phyloP scores from a whole-genome alignment of 2,113 vertebrate genomes.

The Scophthalmus maximus region DNA sequence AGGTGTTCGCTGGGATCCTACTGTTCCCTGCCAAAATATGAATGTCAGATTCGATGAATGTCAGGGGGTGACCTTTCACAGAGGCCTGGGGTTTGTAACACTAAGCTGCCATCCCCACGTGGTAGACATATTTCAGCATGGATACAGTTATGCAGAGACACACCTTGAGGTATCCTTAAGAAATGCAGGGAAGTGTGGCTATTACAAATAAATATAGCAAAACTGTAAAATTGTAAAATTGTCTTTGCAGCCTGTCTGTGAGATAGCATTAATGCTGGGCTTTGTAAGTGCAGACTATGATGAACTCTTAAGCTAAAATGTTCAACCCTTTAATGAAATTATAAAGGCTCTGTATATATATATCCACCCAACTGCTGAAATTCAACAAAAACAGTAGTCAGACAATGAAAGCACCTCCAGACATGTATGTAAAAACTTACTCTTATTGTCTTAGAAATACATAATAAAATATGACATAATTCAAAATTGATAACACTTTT shows the following conservation, averaged over 20 bases:
- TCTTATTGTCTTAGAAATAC: no score
- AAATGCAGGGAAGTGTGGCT: neutral
- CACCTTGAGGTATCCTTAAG: conserved; percentile 3
- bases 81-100: conserved; percentile 59
- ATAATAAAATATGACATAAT: no score
- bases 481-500: no score
- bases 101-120: conserved; percentile 25
- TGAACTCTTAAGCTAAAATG: neutral
- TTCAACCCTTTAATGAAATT: neutral
- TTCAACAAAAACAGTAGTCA: neutral
- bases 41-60: conserved; percentile 47
- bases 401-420: neutral
- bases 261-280: neutral
- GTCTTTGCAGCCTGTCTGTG: neutral
- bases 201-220: conserved; percentile 23
- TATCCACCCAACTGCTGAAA: no score
- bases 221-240: neutral
- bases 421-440: neutral
- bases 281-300: neutral
- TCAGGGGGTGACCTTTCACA: conserved; percentile 54
- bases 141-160: conserved; percentile 26
- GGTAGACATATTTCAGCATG: conserved; percentile 29
- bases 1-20: conserved; percentile 47
- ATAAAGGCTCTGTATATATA: neutral
- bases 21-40: conserved; percentile 40